Percentiles rank a stretch among this genome's conserved stretches.
These are phyloP conservation scores for Glaucomys volans DNA, from an alignment of 2,113 vertebrate species.

Conservation along the genomic window DNA sequence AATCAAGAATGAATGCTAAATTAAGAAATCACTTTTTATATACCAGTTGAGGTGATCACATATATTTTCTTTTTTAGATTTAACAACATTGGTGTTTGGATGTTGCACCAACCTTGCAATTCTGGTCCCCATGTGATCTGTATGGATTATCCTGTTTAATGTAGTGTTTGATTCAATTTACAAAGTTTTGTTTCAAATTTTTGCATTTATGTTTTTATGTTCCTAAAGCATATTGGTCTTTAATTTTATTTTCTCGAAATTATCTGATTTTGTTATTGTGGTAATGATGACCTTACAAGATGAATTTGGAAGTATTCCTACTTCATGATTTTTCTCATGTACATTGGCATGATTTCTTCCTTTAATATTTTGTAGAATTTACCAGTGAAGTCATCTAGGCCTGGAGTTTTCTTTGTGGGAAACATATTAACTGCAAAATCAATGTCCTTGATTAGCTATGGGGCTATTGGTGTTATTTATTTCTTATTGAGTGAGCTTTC, in stretches of 20 bases:
- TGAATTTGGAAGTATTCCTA: too few relatives aligned
- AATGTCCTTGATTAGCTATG: too few relatives aligned
- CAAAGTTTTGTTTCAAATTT: neutral
- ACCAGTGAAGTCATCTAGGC: too few relatives aligned
- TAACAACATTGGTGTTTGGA: neutral
- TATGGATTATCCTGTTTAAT: neutral
- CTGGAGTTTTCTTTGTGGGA: too few relatives aligned
- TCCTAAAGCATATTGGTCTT: neutral
- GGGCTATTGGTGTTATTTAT: neutral
- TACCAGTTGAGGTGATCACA: neutral
- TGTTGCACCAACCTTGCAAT: neutral
- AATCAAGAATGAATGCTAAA: neutral
- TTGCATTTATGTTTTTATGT: neutral
- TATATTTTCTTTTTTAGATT: neutral
- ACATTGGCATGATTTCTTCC: too few relatives aligned
- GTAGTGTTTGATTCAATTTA: neutral
- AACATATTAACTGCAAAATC: too few relatives aligned
- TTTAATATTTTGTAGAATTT: too few relatives aligned
- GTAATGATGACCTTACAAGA: too few relatives aligned
- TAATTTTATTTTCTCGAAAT: neutral
- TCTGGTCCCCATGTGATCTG: neutral
- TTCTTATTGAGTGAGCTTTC: neutral
- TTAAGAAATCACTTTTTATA: neutral
- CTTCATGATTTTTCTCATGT: too few relatives aligned
- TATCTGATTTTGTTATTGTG: neutral